Conservation (phyloP, 2,888 invertebrate genomes). For the Ochropleura plecta region DNA sequence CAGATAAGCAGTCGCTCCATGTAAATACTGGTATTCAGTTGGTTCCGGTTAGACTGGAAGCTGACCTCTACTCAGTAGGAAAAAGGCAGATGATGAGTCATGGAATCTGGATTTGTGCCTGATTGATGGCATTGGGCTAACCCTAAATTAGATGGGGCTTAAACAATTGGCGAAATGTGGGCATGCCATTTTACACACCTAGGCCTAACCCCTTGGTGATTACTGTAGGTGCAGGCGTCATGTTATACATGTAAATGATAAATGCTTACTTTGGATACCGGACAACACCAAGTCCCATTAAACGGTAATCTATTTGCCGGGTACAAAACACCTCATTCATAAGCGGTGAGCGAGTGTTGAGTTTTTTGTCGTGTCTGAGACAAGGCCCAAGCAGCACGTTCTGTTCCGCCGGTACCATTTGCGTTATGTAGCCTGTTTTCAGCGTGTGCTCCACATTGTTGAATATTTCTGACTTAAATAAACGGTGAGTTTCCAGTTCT, state of each 20-base stretch:
- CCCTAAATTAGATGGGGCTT: not conserved
- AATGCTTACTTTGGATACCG: constrained; percentile 77
- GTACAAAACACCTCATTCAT: constrained; percentile 91
- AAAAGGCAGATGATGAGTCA: not conserved
- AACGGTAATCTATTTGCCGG: constrained; percentile 90
- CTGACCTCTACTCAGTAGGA: too few relatives aligned
- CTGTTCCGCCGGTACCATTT: constrained; percentile 81
- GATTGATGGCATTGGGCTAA: not conserved
- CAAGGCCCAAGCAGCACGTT: constrained; percentile 89
- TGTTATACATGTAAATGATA: not conserved
- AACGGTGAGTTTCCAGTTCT: constrained; percentile 92
- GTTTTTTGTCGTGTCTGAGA: constrained; percentile 88
- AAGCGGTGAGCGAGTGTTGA: constrained; percentile 90
- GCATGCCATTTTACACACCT: not conserved
- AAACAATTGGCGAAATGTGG: not conserved
- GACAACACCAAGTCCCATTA: constrained; percentile 90
- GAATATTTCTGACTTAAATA: constrained; percentile 91
- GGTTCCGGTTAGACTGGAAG: too few relatives aligned
- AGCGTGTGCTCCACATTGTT: constrained; percentile 89
- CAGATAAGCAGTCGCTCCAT: too few relatives aligned
- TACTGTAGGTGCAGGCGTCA: not conserved
- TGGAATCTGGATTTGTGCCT: not conserved
- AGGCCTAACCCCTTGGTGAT: not conserved
- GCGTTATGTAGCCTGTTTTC: constrained; percentile 77
- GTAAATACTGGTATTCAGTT: too few relatives aligned